A percentile compares a stretch with the other conserved stretches of the same genome.
Conservation (phyloP, 2,888 invertebrate species). For the Cristatella mucedo region DNA sequence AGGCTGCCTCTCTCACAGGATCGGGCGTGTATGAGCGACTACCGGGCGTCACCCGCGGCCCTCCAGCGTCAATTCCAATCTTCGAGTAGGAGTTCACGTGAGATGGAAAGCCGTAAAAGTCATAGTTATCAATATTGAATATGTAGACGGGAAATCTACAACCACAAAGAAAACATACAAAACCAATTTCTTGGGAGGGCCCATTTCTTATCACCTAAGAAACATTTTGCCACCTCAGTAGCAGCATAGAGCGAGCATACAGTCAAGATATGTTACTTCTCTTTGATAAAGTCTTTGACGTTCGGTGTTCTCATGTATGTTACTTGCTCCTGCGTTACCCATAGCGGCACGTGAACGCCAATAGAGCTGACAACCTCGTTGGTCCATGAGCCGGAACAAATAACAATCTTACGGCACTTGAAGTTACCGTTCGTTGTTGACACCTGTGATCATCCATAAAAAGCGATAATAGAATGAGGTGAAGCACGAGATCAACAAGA, state of each 20-base stretch:
- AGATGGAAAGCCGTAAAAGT: conserved; percentile 26
- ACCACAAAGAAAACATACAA: no score
- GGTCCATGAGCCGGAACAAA: conserved; percentile 33
- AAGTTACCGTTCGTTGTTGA: conserved; percentile 22
- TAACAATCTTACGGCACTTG: conserved; percentile 22
- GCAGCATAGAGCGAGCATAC: no score
- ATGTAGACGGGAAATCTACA: conserved; percentile 28
- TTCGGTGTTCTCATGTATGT: conserved; percentile 29
- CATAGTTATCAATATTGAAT: conserved; percentile 18
- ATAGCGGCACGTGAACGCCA: conserved; percentile 28
- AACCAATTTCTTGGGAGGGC: no score
- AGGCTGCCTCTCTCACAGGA: conserved; percentile 19
- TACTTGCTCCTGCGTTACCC: conserved; percentile 34
- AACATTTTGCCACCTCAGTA: no score
- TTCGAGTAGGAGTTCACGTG: conserved; percentile 28
- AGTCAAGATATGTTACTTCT: no score
- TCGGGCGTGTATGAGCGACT: conserved; percentile 26
- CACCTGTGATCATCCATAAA: no score
- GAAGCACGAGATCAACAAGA: no score
- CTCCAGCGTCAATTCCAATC: conserved; percentile 29
- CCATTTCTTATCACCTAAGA: no score
- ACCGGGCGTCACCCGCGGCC: conserved; percentile 21
- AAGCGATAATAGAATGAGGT: no score
- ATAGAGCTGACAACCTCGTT: conserved; percentile 28
- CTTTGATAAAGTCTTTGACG: conserved; percentile 26